Evolutionary conservation across 2,888 invertebrate genomes (phyloP).

Genomic region (Drosophila leonis): DNA sequence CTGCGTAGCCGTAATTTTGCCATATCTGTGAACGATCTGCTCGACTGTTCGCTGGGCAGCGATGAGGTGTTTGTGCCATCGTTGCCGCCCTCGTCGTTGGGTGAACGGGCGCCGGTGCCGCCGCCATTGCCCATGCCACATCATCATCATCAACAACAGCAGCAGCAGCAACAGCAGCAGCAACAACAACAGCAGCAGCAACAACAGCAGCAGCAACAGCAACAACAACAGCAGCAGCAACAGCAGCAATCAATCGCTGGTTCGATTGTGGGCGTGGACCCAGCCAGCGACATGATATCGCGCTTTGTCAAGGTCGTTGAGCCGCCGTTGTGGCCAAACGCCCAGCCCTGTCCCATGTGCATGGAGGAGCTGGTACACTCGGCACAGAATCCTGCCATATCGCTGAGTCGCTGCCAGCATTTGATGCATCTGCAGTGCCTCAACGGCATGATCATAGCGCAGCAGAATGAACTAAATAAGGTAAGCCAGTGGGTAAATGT

Average conservation of each 20-base stretch:
- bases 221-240: slow-evolving; percentile 30
- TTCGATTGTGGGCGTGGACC: slow-evolving; percentile 86
- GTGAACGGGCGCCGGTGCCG: slow-evolving; percentile 82
- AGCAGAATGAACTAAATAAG: slow-evolving; percentile 86
- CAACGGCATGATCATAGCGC: slow-evolving; percentile 90
- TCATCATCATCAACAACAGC: slow-evolving; percentile 42
- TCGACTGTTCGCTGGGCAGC: slow-evolving; percentile 90
- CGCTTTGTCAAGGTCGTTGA: slow-evolving; percentile 90
- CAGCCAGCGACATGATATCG: slow-evolving; percentile 87
- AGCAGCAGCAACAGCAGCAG: slow-evolving; percentile 58
- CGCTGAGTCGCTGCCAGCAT: slow-evolving; percentile 91
- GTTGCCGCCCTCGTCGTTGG: slow-evolving; percentile 79
- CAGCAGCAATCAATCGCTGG: slow-evolving; percentile 83
- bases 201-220: slow-evolving; percentile 69
- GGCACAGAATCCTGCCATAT: slow-evolving; percentile 87
- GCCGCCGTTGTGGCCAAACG: slow-evolving; percentile 88
- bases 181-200: slow-evolving; percentile 74
- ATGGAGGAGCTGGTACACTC: slow-evolving; percentile 87
- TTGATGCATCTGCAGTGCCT: slow-evolving; percentile 93
- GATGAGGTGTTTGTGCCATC: slow-evolving; percentile 89
- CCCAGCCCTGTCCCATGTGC: slow-evolving; percentile 91
- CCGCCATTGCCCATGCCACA: slow-evolving; percentile 75
- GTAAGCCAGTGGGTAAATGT: slow-evolving; percentile 54
- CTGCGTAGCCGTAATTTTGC: slow-evolving; percentile 87
- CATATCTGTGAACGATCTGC: slow-evolving; percentile 88